Conservation (phyloP, 2,113 vertebrate species). For the Erinaceus europaeus region DNA sequence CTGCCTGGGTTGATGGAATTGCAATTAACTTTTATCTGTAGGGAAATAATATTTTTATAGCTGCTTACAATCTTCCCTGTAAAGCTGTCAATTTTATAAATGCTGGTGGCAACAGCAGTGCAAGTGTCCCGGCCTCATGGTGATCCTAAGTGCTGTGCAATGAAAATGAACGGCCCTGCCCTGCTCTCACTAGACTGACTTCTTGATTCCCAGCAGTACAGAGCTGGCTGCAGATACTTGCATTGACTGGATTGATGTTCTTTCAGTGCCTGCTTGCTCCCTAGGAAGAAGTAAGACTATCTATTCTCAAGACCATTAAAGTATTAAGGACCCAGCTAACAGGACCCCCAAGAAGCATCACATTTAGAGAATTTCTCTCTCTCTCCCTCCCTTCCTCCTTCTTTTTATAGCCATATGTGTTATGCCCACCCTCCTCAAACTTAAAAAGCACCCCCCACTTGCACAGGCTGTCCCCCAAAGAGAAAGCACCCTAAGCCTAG, state of each 20-base stretch:
- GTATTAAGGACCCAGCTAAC: not conserved
- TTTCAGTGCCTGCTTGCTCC: not conserved
- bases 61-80: slow-evolving; percentile 23
- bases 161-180: slow-evolving; percentile 33
- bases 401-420: too few relatives aligned
- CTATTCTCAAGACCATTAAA: not conserved
- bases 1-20: slow-evolving; percentile 11
- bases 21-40: slow-evolving; percentile 45
- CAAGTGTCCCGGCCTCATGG: not conserved
- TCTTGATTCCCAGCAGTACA: not conserved
- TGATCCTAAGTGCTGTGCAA: not conserved
- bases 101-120: slow-evolving; percentile 6
- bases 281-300: not conserved
- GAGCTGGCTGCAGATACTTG: not conserved
- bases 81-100: slow-evolving; percentile 54
- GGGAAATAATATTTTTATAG: slow-evolving; percentile 56
- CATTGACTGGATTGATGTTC: not conserved
- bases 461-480: too few relatives aligned
- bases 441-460: too few relatives aligned
- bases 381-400: too few relatives aligned
- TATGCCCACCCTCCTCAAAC: too few relatives aligned
- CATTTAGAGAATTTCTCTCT: too few relatives aligned
- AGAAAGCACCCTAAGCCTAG: too few relatives aligned
- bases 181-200: not conserved
- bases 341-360: not conserved